These are phyloP conservation scores for Entomobrya proxima DNA, from an alignment of 2,888 invertebrate genomes.

Conservation along the genomic window DNA sequence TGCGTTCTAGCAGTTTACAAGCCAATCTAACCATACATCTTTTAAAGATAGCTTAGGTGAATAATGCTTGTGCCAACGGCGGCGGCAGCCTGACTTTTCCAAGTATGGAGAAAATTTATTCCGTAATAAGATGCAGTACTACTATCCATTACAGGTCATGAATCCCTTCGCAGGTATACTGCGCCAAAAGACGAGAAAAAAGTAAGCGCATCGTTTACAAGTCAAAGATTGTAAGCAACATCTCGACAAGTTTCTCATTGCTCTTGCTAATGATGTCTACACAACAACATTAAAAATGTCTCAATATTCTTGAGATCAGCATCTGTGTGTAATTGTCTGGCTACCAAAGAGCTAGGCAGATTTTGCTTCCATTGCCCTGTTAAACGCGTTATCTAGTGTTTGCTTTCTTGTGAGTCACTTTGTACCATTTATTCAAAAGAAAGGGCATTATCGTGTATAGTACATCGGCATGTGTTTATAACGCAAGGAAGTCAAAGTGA, in stretches of 20 bases:
- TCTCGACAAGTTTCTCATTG: neutral
- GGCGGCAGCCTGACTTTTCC: neutral
- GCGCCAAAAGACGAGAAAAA: too few relatives aligned
- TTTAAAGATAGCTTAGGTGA: neutral
- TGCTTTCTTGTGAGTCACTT: neutral
- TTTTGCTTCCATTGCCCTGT: neutral
- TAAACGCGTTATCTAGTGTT: neutral
- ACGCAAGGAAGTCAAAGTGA: neutral
- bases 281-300: constrained; percentile 44
- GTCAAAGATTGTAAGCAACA: neutral
- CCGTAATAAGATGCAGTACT: neutral
- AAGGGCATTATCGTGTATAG: neutral
- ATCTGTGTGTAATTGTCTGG: constrained; percentile 47
- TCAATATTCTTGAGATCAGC: constrained; percentile 22
- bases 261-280: constrained; percentile 15
- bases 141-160: neutral
- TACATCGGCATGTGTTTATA: constrained; percentile 30
- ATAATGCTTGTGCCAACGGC: neutral
- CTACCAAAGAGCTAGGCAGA: neutral
- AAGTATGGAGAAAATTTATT: constrained; percentile 23
- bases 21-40: constrained; percentile 1
- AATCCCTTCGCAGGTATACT: too few relatives aligned
- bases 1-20: neutral
- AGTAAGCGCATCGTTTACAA: neutral
- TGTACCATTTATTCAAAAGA: neutral